These are phyloP conservation scores for Euura saliciscinereae DNA, from an alignment of 1,140 invertebrate genomes.

Conservation along the genomic window DNA sequence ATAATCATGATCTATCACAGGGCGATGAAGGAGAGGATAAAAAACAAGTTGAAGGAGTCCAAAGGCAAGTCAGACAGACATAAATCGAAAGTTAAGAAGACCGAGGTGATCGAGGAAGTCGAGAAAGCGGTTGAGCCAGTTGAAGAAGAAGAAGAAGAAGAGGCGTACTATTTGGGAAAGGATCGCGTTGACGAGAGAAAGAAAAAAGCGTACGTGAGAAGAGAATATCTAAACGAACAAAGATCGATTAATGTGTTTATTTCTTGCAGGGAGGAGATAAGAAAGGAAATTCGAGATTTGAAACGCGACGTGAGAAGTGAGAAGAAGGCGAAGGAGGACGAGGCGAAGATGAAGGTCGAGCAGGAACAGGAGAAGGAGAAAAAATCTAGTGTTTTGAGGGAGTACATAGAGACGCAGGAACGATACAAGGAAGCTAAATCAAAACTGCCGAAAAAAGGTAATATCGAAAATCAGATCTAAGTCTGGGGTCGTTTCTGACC, in stretches of 20 bases:
- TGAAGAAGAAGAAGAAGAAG: conserved; percentile 50
- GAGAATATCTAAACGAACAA: conserved; percentile 17
- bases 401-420: conserved; percentile 77
- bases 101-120: conserved; percentile 28
- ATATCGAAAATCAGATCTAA: conserved; percentile 4
- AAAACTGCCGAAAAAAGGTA: conserved; percentile 72
- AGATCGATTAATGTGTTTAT: conserved; percentile 21
- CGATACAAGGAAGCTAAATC: conserved; percentile 76
- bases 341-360: conserved; percentile 53
- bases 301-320: conserved; percentile 72
- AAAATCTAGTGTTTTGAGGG: conserved; percentile 70
- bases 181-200: conserved; percentile 69
- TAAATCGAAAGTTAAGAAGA: conserved; percentile 45
- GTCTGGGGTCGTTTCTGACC: conserved; percentile 22
- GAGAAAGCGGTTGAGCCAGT: conserved; percentile 37
- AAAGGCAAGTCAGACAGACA: conserved; percentile 57
- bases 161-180: conserved; percentile 73
- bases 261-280: conserved; percentile 73
- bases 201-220: conserved; percentile 67
- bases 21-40: conserved; percentile 57
- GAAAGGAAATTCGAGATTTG: conserved; percentile 75
- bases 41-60: conserved; percentile 61
- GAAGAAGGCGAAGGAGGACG: conserved; percentile 65
- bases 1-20: conserved; percentile 32
- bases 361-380: conserved; percentile 50